phyloP scores from a whole-genome alignment of 2,113 vertebrate genomes.

The Pollimyrus isidori region DNA sequence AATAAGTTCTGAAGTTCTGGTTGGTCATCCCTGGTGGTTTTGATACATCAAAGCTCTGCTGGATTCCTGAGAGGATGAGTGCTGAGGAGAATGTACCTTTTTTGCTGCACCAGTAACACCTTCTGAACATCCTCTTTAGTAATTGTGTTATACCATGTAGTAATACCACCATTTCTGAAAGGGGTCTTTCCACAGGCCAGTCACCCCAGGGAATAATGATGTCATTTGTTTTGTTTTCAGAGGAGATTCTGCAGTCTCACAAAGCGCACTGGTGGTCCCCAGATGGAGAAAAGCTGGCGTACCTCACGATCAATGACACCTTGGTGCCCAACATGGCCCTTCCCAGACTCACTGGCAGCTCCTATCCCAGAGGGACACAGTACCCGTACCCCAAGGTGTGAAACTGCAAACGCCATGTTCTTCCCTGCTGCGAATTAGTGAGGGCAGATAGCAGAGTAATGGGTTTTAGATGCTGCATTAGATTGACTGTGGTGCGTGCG shows the following conservation, averaged over 20 bases:
- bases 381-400: slow-evolving; percentile 85
- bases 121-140: not conserved
- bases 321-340: slow-evolving; percentile 82
- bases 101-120: not conserved
- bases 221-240: slow-evolving; percentile 51
- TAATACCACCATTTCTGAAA: not conserved
- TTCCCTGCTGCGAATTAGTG: not conserved
- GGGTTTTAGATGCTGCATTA: not conserved
- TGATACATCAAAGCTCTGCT: not conserved
- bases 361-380: slow-evolving; percentile 76
- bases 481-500: not conserved
- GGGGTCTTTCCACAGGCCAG: not conserved
- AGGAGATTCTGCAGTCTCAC: slow-evolving; percentile 78
- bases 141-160: not conserved
- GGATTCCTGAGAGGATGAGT: not conserved
- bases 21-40: not conserved
- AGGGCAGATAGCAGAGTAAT: not conserved
- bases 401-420: not conserved
- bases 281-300: slow-evolving; percentile 80
- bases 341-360: slow-evolving; percentile 73
- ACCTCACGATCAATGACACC: slow-evolving; percentile 79
- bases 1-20: not conserved
- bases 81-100: not conserved
- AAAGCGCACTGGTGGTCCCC: slow-evolving; percentile 91
- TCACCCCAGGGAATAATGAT: not conserved